Base-by-base conservation (phyloP, 2,797 vertebrate species). In the Lutjanus argentimaculatus region DNA sequence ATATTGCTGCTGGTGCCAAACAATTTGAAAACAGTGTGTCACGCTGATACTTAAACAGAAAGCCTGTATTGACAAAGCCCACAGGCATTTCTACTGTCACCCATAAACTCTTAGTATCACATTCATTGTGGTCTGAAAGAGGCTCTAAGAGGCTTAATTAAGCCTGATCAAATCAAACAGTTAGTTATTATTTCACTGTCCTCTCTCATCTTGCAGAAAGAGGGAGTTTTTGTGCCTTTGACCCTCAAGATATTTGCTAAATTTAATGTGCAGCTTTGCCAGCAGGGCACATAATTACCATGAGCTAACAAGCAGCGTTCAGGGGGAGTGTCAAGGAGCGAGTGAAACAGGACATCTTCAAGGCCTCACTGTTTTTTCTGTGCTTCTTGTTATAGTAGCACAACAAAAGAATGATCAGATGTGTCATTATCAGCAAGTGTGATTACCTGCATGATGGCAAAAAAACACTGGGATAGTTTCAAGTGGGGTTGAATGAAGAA, bases 251-350 rank as follows among this genome's bases (percentile, higher is more conserved):
- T 83, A 57, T 82, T 79, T 84, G 51, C 72, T 89, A 12, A 79
- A 72, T 76, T 69, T 61, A 72, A 57, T 55, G 30, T 73, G 40
- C 30, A 58, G 76, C 74, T 72, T 72, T 79, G 56, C 58, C 42
- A 48, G 59, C 25, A 5, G 56, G 75, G 69, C 17, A 30, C 57
- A 70, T 91, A 69, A 86, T 90, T 82, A 81, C 11, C 65, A 65
- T 40, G 19, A 79, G 75, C 72, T 74, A 75, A 89, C 49, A 43
- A 80, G 83, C 74, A 57, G 61, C 58, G 82, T 88, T 80, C 52
- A 78, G 19, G 56, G 66, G 48, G 30, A 68, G 58, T 66, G 79
- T 72, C 72, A 48, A 25, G 9, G 75, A 67, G 64, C 1, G 22
- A 63, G 42, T 17, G 16, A 71, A 80, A 57, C 55, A 21, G 75